phyloP scores from a whole-genome alignment of 2,113 vertebrate species.

The Tursiops truncatus region DNA sequence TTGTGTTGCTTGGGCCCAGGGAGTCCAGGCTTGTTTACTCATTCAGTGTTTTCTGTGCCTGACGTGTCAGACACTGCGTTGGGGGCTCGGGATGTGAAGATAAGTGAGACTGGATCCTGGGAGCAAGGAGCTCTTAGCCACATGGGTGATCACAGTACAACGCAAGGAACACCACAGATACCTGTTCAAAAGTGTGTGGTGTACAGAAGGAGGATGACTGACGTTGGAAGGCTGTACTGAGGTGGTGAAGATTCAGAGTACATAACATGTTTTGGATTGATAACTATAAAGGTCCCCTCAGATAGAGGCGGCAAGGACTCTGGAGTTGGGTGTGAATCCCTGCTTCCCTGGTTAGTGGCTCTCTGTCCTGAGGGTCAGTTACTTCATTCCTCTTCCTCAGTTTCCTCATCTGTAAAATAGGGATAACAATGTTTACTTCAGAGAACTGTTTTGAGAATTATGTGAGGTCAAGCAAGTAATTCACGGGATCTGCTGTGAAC shows the following conservation, averaged over 20 bases:
- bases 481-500: not conserved
- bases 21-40: not conserved
- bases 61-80: not conserved
- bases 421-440: fast-evolving
- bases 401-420: not conserved
- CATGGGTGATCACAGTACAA: fast-evolving
- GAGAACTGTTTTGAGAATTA: not conserved
- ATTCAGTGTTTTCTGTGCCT: not conserved
- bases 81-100: not conserved
- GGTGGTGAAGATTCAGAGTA: not conserved
- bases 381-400: not conserved
- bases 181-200: not conserved
- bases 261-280: fast-evolving
- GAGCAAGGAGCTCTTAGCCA: not conserved
- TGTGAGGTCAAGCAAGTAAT: not conserved
- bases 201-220: not conserved
- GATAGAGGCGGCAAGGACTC: not conserved
- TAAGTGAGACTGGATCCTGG: not conserved
- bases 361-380: not conserved
- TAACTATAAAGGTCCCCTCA: not conserved
- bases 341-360: not conserved
- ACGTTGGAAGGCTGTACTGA: fast-evolving
- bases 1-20: not conserved
- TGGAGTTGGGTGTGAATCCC: not conserved
- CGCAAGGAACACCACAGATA: not conserved